Conservation (phyloP, 2,113 vertebrate genomes). For the Silurus meridionalis region DNA sequence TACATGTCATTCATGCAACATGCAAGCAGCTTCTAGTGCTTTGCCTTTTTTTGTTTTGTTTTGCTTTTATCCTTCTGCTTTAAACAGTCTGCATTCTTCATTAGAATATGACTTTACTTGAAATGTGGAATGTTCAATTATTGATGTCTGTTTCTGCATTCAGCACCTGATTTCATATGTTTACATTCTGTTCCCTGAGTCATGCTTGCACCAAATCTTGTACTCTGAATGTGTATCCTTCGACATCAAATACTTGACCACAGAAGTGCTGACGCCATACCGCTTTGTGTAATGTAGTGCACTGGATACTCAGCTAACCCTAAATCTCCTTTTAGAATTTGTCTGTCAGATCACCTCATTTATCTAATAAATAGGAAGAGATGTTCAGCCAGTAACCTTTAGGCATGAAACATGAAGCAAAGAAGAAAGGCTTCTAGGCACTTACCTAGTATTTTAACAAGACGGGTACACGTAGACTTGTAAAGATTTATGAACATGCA, state of each 20-base stretch:
- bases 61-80: background rate
- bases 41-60: background rate
- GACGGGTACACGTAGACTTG: background rate
- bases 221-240: constrained; percentile 20
- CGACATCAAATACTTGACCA: constrained; percentile 6
- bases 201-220: constrained; percentile 6
- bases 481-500: background rate
- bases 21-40: constrained; percentile 5
- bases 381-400: background rate
- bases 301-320: background rate
- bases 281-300: constrained; percentile 19
- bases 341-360: constrained; percentile 13
- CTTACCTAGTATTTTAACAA: background rate
- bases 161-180: constrained; percentile 30
- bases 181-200: constrained; percentile 2
- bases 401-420: background rate
- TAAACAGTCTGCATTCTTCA: background rate
- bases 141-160: background rate
- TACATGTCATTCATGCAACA: background rate
- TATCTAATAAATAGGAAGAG: background rate
- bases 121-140: background rate
- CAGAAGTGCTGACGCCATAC: background rate
- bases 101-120: constrained; percentile 23
- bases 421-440: background rate
- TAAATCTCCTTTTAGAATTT: constrained; percentile 29